These are phyloP conservation scores for Sturmia bella DNA, from an alignment of 2,888 invertebrate species.

Conservation along the genomic window DNA sequence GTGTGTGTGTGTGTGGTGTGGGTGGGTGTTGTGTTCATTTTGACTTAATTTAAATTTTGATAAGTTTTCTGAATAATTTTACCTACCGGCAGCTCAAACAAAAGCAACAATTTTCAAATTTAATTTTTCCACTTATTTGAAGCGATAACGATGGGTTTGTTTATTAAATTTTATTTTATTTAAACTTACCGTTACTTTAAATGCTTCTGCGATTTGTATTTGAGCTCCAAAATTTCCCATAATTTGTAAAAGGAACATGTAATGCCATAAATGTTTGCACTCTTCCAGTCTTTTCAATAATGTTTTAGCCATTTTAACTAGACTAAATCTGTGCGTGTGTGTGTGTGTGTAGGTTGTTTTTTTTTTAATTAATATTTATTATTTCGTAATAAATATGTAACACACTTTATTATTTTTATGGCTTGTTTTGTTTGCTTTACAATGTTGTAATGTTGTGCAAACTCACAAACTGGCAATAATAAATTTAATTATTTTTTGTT, in stretches of 20 bases:
- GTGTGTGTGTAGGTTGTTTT: neutral
- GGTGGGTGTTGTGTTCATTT: slow-evolving; percentile 7
- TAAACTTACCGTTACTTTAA: slow-evolving; percentile 77
- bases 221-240: slow-evolving; percentile 61
- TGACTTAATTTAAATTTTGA: neutral
- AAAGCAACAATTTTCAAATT: no score
- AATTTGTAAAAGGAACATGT: slow-evolving; percentile 25
- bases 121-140: no score
- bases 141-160: no score
- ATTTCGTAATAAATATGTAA: slow-evolving; percentile 71
- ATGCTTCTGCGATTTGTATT: slow-evolving; percentile 71
- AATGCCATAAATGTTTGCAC: slow-evolving; percentile 14
- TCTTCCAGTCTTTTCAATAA: slow-evolving; percentile 13
- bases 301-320: slow-evolving; percentile 42
- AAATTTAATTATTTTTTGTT: slow-evolving; percentile 42
- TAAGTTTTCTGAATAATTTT: neutral
- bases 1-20: neutral
- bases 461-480: slow-evolving; percentile 37
- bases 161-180: neutral
- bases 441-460: slow-evolving; percentile 43
- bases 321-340: neutral
- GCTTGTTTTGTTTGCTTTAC: slow-evolving; percentile 28
- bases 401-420: slow-evolving; percentile 19
- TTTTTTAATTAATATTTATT: slow-evolving; percentile 36
- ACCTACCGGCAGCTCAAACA: no score